A percentile compares a stretch with the other conserved stretches of the same genome.
Conservation (phyloP, 2,113 vertebrate species). For the Nicator chloris region DNA sequence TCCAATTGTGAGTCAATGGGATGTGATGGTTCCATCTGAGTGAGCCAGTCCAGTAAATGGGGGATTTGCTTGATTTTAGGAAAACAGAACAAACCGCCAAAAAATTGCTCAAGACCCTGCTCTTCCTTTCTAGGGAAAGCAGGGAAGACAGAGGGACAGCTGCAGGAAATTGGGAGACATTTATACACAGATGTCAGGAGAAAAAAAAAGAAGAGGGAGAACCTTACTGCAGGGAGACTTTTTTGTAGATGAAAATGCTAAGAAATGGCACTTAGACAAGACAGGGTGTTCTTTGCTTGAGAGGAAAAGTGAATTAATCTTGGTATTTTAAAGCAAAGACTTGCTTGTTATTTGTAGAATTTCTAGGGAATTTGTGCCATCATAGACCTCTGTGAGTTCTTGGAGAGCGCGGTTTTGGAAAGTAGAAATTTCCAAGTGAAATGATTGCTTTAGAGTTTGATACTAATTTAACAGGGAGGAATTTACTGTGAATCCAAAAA, state of each 20-base stretch:
- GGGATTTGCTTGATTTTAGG: background rate
- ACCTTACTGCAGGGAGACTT: background rate
- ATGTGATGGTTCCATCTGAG: background rate
- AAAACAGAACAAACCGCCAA: background rate
- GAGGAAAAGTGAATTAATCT: background rate
- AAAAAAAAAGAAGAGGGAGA: background rate
- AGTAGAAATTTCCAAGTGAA: background rate
- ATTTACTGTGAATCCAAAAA: background rate
- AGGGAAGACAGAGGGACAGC: background rate
- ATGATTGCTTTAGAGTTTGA: background rate
- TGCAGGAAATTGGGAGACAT: background rate
- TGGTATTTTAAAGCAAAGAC: background rate
- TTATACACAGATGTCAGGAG: background rate
- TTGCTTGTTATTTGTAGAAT: background rate
- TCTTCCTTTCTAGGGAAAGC: background rate
- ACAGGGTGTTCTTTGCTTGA: background rate
- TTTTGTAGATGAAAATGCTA: background rate
- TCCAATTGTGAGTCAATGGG: background rate
- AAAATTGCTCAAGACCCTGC: background rate
- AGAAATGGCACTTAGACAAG: background rate
- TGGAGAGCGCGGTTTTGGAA: background rate
- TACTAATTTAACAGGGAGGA: background rate
- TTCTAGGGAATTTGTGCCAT: background rate
- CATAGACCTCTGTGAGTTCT: background rate
- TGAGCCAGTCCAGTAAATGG: background rate